Percentiles rank a stretch among this genome's conserved stretches.
These are phyloP conservation scores for Drosophila phalerata DNA, from an alignment of 2,888 invertebrate genomes.

Conservation along the genomic window DNA sequence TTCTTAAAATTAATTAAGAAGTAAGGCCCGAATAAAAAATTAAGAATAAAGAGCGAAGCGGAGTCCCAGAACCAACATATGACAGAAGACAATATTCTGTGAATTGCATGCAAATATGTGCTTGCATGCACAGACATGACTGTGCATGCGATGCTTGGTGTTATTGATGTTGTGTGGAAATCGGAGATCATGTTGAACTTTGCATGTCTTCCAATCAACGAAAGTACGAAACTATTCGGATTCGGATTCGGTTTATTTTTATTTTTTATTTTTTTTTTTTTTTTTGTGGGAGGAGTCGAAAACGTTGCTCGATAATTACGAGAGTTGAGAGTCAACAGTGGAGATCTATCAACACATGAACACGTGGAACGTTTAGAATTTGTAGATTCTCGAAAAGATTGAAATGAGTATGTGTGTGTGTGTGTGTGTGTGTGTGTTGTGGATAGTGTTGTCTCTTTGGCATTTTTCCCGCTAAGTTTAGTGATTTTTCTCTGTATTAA, in stretches of 20 bases:
- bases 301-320: constrained; percentile 1
- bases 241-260: background rate
- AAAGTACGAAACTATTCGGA: background rate
- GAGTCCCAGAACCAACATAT: no score
- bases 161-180: background rate
- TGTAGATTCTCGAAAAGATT: background rate
- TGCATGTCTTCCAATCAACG: constrained; percentile 43
- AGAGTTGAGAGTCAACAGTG: background rate
- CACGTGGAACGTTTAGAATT: background rate
- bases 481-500: no score
- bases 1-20: background rate
- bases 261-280: background rate
- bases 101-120: background rate
- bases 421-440: background rate
- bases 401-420: background rate
- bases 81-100: background rate
- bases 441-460: background rate
- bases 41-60: background rate
- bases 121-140: background rate
- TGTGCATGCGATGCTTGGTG: constrained; percentile 5
- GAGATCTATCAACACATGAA: constrained; percentile 4
- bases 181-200: constrained; percentile 19
- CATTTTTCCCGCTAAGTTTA: background rate
- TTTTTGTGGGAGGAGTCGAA: background rate
- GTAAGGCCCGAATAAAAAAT: background rate